These are phyloP conservation scores for Denticeps clupeoides DNA, from an alignment of 2,797 vertebrate species.

Conservation along the genomic window DNA sequence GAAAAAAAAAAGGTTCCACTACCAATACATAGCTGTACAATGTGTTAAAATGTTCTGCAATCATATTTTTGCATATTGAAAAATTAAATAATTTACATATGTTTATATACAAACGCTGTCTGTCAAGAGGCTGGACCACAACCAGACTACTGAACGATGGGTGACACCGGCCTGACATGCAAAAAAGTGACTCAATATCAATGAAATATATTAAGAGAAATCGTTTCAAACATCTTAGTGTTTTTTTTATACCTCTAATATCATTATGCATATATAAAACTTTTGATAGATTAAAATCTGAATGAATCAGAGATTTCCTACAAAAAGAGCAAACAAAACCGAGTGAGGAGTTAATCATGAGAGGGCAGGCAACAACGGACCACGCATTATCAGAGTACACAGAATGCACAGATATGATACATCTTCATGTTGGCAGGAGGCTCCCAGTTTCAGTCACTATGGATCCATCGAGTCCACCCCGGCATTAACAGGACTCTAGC, in stretches of 20 bases:
- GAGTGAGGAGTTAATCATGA: constrained; percentile 16
- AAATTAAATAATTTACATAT: not conserved
- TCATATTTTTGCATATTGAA: not conserved
- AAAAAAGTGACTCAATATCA: constrained; percentile 8
- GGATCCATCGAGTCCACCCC: too few species aligned
- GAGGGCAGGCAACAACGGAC: constrained; percentile 32
- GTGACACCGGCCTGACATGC: constrained; percentile 5
- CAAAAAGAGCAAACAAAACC: constrained; percentile 38
- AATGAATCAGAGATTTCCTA: constrained; percentile 31
- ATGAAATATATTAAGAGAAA: constrained; percentile 7
- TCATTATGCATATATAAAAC: constrained; percentile 32
- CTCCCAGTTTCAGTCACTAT: too few species aligned
- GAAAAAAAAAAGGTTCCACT: constrained; percentile 8
- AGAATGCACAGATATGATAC: constrained; percentile 59
- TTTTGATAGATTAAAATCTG: constrained; percentile 29
- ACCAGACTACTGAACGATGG: constrained; percentile 9
- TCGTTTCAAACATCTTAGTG: constrained; percentile 9
- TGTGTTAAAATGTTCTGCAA: constrained; percentile 6
- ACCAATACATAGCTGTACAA: constrained; percentile 19
- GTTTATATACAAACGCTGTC: not conserved
- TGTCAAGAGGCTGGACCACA: not conserved
- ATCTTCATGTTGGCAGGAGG: constrained; percentile 41
- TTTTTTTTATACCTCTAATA: constrained; percentile 17
- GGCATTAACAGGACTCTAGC: too few species aligned
- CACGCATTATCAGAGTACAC: constrained; percentile 44